Evolutionary conservation across 2,113 vertebrate genomes (phyloP), one percentile per base, ranked within the genome.

Genomic region (Pholis gunnellus): DNA sequence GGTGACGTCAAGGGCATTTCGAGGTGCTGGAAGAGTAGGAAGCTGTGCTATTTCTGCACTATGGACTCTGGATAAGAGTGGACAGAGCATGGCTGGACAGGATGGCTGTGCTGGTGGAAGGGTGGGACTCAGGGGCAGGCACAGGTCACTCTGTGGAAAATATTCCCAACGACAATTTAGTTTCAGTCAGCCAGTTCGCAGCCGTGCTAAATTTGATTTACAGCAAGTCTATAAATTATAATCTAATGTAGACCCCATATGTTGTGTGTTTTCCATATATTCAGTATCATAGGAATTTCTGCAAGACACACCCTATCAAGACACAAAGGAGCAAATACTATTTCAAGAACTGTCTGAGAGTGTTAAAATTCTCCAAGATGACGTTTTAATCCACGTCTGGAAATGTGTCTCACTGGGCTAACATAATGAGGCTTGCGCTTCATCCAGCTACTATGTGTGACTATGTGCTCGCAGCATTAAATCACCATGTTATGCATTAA

Each of bases 31-130:
- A 88, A 69, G 60, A 57, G 75, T 42, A 84, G 79, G 75, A 89
- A 87, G 83, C 80, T 66, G 83, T 63, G 68, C 85, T 93, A 86
- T 92, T 94, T 90, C 72, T 77, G 87, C 42, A 85, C 72, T 78
- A n/a, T 85, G 85, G 83, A 88, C 67, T 82, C 71, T 79, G 78
- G 73, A 64, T 78, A 64, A 82, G 72, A 85, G 36, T 11, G 29
- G 83, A 59, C 67, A 77, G 69, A 82, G 72, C 66, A 81, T 48
- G 66, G 78, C 86, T 84, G 87, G 83, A 71, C 76, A 72, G 81
- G 65, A 86, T 59, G 82, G 71, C 64, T 75, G 31, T 18, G 3
- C 38, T 27, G 48, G 46, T 67, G 82, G 66, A 79, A 65, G 48
- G 77, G 75, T 72, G 79, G 79, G 69, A 44, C 27, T 83, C 61